phyloP scores from a whole-genome alignment of 1,140 invertebrate species.

The Scaptomyza montana region DNA sequence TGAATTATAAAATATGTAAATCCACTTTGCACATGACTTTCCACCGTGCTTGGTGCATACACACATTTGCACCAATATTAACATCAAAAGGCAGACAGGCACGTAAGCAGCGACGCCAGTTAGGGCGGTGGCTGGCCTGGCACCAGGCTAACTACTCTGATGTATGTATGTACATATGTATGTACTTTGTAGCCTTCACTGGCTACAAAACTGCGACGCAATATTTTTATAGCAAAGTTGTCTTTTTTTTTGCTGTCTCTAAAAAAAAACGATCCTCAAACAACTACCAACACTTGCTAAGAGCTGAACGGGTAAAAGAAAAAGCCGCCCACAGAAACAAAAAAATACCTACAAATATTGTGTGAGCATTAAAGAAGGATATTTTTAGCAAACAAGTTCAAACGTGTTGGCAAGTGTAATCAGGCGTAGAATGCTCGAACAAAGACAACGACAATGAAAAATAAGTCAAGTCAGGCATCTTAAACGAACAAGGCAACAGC shows the following conservation, averaged over 20 bases:
- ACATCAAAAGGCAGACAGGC: slow-evolving; percentile 37
- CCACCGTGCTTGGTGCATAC: slow-evolving; percentile 16
- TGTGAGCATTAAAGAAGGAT: slow-evolving; percentile 22
- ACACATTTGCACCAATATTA: background rate
- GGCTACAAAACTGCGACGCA: slow-evolving; percentile 66
- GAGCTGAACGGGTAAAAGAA: background rate
- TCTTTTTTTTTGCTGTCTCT: background rate
- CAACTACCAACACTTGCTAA: background rate
- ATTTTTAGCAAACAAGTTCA: slow-evolving; percentile 41
- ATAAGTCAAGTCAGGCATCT: slow-evolving; percentile 71
- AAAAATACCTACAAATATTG: slow-evolving; percentile 1
- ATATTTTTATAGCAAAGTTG: slow-evolving; percentile 30
- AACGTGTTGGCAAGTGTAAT: slow-evolving; percentile 78
- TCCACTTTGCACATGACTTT: slow-evolving; percentile 7
- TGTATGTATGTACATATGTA: slow-evolving; percentile 15
- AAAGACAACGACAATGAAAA: slow-evolving; percentile 72
- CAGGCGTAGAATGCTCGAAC: slow-evolving; percentile 66
- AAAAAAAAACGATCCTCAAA: slow-evolving; percentile 11
- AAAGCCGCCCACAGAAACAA: background rate
- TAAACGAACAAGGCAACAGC: slow-evolving; percentile 36
- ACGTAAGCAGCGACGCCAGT: slow-evolving; percentile 70
- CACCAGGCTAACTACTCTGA: slow-evolving; percentile 31
- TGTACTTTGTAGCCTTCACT: slow-evolving; percentile 23
- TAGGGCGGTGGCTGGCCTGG: slow-evolving; percentile 73
- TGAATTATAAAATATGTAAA: background rate